Base-by-base conservation (phyloP, 2,888 invertebrate species). In the Ecliptopera silaceata region DNA sequence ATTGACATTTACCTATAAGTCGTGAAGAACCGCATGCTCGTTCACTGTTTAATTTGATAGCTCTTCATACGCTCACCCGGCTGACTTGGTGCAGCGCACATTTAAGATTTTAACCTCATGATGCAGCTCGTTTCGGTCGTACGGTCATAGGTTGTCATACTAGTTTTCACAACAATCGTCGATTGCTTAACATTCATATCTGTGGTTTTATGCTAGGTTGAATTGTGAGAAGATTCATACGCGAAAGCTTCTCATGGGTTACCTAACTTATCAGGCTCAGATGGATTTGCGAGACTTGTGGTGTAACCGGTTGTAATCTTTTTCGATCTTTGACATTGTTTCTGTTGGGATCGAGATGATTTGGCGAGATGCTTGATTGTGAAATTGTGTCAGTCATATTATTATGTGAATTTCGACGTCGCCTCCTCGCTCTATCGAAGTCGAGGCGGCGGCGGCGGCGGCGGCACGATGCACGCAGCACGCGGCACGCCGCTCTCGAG, bases 1-100 rank as follows among this genome's bases (percentile, higher is more conserved):
- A 86, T 88, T 88, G 88, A 86, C 88, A 88, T 88, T 88, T 77
- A 73, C 75, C 74, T 77, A 75, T 77, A 76, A 77, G 74, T 74
- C 63, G 64, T 67, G 73, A 74, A 71, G 68, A 74, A 71, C 69
- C 69, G 56, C 54, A 69, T 68, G 71, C 63, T 36, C 66, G 71
- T 74, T 71, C 60, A 64, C 53, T 68, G 72, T 72, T 75, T 72
- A 68, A 69, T 63, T 74, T 71, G 70, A 68, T 63, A 70, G 71
- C 62, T 70, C 73, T 63, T 73, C 72, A 72, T 53, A 63, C 54
- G 52, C 50, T 22, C 26, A 46, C 4, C 26, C 15, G 15, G n/a
- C 26, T 36, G 15, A 6, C 15, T 20, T 20, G 11, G 20, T 41
- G 12, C 20, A 12, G n/a, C 12, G 39, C 17, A 29, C 38, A 29